Evolutionary conservation across 2,888 invertebrate genomes (phyloP).

Genomic region (Girardia tigrina): DNA sequence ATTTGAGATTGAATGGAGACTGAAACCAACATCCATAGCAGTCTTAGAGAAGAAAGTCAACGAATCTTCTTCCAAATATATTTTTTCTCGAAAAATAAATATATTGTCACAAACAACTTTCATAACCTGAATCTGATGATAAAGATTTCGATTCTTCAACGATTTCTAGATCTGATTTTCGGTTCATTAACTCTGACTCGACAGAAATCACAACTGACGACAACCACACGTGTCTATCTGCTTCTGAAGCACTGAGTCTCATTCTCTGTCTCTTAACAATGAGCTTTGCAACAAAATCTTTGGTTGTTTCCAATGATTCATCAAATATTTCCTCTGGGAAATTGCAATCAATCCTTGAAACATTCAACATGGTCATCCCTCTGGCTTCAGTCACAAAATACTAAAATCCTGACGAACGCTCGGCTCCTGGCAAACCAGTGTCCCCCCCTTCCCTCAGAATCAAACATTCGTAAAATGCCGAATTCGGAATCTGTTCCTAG

Average conservation of each 20-base stretch:
- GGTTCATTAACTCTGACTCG: not conserved
- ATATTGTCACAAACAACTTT: not conserved
- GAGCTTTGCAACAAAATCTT: not conserved
- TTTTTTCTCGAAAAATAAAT: too few species aligned
- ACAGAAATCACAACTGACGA: not conserved
- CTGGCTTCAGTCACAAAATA: not conserved
- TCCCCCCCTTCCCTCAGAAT: too few species aligned
- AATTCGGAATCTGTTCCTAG: too few species aligned
- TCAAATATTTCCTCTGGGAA: not conserved
- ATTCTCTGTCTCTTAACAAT: not conserved
- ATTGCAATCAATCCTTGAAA: not conserved
- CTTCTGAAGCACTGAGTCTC: not conserved
- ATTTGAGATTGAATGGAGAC: too few species aligned
- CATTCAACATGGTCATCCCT: not conserved
- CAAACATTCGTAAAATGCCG: too few species aligned
- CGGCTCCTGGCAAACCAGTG: too few species aligned
- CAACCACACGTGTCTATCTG: not conserved
- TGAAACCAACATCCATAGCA: too few species aligned
- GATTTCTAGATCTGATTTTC: not conserved
- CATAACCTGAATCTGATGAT: not conserved
- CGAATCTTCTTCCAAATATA: too few species aligned
- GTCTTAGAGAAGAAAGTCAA: too few species aligned
- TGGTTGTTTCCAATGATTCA: not conserved
- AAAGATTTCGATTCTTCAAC: not conserved
- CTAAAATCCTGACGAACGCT: too few species aligned